Evolutionary conservation across 2,113 vertebrate genomes (phyloP).

Genomic region (Corythornis vintsioides): DNA sequence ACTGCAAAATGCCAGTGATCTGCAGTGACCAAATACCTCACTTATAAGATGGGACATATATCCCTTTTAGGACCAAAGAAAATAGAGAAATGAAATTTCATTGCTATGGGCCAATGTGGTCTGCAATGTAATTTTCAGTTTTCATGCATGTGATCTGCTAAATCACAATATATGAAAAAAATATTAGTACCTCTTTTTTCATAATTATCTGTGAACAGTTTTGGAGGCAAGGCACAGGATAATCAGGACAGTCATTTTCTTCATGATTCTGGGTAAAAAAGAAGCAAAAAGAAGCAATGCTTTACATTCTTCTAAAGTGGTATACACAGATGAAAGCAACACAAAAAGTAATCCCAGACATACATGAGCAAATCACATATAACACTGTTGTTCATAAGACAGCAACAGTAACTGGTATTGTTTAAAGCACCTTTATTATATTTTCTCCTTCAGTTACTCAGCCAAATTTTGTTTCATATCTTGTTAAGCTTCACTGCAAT

Average conservation of each 20-base stretch:
- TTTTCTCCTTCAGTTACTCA: neutral
- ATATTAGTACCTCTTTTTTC: slow-evolving; percentile 77
- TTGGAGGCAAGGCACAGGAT: slow-evolving; percentile 81
- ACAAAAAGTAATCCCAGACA: neutral
- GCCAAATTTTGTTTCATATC: neutral
- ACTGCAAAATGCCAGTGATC: neutral
- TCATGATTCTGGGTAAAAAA: slow-evolving; percentile 79
- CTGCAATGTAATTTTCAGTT: neutral
- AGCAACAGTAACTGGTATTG: neutral
- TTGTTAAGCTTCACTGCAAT: neutral
- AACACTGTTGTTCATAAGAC: neutral
- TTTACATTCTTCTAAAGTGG: neutral
- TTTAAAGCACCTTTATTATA: neutral
- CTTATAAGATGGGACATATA: neutral
- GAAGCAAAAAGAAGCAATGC: neutral
- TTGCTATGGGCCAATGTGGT: neutral
- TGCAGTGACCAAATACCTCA: neutral
- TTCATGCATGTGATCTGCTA: neutral
- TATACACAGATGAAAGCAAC: neutral
- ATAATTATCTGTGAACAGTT: slow-evolving; percentile 79
- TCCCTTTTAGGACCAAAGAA: neutral
- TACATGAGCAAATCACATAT: neutral
- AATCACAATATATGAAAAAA: neutral
- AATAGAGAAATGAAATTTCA: neutral
- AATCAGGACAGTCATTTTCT: slow-evolving; percentile 78